A percentile compares a stretch with the other conserved stretches of the same genome.
Evolutionary conservation across 2,888 invertebrate genomes (phyloP).

Genomic region (Lepidonotus clava): DNA sequence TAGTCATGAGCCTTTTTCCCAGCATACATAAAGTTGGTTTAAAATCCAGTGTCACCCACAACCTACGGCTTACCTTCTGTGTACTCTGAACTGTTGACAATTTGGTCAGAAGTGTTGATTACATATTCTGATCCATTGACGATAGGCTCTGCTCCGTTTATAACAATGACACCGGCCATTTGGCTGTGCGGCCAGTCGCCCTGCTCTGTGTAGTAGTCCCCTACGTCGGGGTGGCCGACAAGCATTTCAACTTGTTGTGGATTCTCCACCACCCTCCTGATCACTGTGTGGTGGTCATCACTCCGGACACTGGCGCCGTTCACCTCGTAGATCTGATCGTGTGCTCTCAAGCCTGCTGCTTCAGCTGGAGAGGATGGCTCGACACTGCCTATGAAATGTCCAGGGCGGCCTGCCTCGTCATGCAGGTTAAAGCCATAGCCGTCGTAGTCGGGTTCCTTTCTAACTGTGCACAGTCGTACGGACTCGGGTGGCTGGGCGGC

Average conservation of each 20-base stretch:
- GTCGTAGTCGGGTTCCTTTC: constrained; percentile 90
- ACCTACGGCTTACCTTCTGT: constrained; percentile 17
- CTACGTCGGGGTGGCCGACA: constrained; percentile 15
- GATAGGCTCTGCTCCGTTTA: background rate
- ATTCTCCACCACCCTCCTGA: constrained; percentile 43
- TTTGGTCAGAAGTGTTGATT: background rate
- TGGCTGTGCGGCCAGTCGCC: constrained; percentile 14
- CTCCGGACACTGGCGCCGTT: constrained; percentile 89
- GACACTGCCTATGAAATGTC: constrained; percentile 96
- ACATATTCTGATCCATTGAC: no score
- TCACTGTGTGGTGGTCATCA: constrained; percentile 54
- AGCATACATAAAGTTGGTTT: no score
- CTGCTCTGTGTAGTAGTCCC: constrained; percentile 37
- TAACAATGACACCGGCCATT: background rate
- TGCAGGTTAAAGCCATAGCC: constrained; percentile 98
- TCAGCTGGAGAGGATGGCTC: constrained; percentile 83
- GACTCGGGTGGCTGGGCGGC: background rate
- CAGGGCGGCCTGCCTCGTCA: constrained; percentile 95
- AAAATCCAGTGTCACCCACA: background rate
- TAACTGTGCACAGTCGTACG: constrained; percentile 89
- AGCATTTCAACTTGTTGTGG: constrained; percentile 36
- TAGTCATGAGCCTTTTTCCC: no score
- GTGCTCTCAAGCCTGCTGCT: constrained; percentile 85
- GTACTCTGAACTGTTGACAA: background rate
- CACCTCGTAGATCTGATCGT: constrained; percentile 88